These are phyloP conservation scores for Pseudocheirus occidentalis DNA, from an alignment of 2,797 vertebrate species.

Conservation along the genomic window DNA sequence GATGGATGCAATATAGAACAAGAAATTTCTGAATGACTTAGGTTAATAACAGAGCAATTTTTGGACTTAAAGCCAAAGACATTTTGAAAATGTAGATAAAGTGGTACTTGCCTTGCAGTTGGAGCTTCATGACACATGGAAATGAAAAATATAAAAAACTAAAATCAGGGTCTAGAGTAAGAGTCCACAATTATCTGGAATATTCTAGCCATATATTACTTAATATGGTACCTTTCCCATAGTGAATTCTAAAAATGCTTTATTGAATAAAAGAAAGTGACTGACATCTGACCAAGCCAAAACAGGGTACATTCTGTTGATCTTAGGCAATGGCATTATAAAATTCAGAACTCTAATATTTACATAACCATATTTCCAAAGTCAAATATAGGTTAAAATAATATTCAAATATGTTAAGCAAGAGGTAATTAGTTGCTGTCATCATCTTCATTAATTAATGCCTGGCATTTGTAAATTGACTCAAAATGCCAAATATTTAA, in stretches of 20 bases:
- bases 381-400: conserved; percentile 26
- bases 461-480: not conserved
- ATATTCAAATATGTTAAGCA: not conserved
- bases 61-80: not conserved
- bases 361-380: conserved; percentile 27
- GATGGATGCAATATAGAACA: not conserved
- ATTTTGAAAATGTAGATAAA: not conserved
- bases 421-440: conserved; percentile 12
- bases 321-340: not conserved
- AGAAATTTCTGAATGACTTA: not conserved
- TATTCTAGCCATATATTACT: not conserved
- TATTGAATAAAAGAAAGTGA: not conserved
- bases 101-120: too few species aligned
- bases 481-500: not conserved
- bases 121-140: not conserved
- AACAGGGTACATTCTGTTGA: not conserved
- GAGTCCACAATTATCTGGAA: not conserved
- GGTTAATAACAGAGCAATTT: not conserved
- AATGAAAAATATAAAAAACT: not conserved
- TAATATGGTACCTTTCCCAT: not conserved
- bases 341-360: not conserved
- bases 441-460: conserved; percentile 26
- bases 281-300: not conserved
- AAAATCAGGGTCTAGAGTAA: not conserved
- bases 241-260: not conserved